These are phyloP conservation scores for Trachelus iudaicus DNA, from an alignment of 2,888 invertebrate species.

Conservation along the genomic window DNA sequence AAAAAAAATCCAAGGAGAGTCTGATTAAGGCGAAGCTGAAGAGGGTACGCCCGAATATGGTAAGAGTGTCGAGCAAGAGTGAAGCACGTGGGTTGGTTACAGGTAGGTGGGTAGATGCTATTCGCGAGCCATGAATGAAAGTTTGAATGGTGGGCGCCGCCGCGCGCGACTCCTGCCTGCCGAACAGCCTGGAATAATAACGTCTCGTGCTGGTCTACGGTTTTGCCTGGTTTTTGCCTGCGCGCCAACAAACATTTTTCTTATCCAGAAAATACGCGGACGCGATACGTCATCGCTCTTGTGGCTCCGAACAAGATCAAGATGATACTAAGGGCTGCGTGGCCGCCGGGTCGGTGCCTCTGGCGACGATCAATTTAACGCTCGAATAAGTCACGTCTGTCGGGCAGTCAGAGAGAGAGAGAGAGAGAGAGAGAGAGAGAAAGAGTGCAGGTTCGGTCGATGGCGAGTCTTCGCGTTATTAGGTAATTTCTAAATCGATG, in stretches of 20 bases:
- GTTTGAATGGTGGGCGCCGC: constrained; percentile 24
- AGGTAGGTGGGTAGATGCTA: neutral
- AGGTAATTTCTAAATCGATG: constrained; percentile 42
- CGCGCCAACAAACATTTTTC: too few relatives aligned
- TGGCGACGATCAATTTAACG: neutral
- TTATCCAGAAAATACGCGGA: neutral
- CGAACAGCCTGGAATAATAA: constrained; percentile 45
- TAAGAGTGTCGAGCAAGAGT: constrained; percentile 45
- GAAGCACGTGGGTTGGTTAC: constrained; percentile 28
- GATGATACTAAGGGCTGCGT: neutral
- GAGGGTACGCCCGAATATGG: constrained; percentile 63
- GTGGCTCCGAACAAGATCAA: neutral
- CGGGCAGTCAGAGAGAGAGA: too few relatives aligned
- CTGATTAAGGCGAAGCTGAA: constrained; percentile 24
- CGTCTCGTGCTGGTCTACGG: constrained; percentile 22
- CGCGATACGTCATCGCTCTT: neutral
- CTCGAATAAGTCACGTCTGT: neutral
- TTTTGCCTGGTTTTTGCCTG: neutral
- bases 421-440: too few relatives aligned
- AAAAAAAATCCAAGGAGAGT: neutral
- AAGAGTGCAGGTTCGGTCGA: too few relatives aligned
- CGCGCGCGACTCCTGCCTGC: constrained; percentile 32
- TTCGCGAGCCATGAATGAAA: constrained; percentile 41
- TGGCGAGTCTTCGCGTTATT: neutral
- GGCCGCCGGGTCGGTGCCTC: neutral